Conservation (phyloP, 2,888 invertebrate genomes). For the Andrena bucephala region DNA sequence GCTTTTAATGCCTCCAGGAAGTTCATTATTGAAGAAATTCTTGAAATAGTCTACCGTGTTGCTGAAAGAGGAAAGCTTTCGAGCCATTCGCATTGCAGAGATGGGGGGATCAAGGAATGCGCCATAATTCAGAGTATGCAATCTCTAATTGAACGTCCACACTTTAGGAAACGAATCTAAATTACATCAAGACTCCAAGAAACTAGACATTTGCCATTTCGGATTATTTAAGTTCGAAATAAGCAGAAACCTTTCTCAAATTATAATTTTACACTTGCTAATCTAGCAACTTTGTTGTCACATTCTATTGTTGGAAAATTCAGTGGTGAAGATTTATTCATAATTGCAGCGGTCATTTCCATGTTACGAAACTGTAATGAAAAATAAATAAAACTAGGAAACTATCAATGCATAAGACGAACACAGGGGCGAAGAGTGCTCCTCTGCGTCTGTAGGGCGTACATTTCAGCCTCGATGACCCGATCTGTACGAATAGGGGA, state of each 20-base stretch:
- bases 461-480: constrained; percentile 12
- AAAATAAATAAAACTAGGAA: not conserved
- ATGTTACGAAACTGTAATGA: no score
- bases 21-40: constrained; percentile 51
- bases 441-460: not conserved
- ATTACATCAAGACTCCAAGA: not conserved
- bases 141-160: not conserved
- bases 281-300: no score
- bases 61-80: constrained; percentile 9
- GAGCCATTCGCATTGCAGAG: not conserved
- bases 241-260: no score
- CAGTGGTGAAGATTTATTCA: not conserved
- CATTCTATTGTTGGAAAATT: no score
- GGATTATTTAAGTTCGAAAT: no score
- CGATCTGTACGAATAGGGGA: not conserved
- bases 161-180: not conserved
- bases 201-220: no score
- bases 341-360: not conserved
- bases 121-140: not conserved
- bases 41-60: constrained; percentile 22
- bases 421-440: not conserved
- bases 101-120: not conserved
- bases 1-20: constrained; percentile 33
- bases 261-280: no score
- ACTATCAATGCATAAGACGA: not conserved